A percentile compares a stretch with the other conserved stretches of the same genome.
Evolutionary conservation across 2,888 invertebrate genomes (phyloP).

Genomic region (Erebia palarica): DNA sequence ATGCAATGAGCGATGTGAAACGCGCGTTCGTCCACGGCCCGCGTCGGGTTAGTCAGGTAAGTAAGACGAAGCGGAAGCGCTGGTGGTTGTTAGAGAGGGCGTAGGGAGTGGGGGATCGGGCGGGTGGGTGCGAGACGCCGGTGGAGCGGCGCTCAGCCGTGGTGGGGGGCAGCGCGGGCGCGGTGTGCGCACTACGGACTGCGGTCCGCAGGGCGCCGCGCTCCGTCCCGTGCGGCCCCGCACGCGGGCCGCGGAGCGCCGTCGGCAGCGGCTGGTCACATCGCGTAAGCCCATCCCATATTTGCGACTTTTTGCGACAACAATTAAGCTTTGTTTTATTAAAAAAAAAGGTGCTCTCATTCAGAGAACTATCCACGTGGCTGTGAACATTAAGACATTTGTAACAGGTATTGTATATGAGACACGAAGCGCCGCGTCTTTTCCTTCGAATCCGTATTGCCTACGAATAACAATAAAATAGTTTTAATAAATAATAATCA

Average conservation of each 20-base stretch:
- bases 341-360: slow-evolving; percentile 53
- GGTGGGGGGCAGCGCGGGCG: slow-evolving; percentile 75
- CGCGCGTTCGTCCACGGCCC: slow-evolving; percentile 76
- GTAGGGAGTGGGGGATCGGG: slow-evolving; percentile 40
- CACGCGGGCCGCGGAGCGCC: slow-evolving; percentile 65
- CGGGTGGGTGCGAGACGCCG: slow-evolving; percentile 58
- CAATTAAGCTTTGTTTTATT: slow-evolving; percentile 81
- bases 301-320: slow-evolving; percentile 78
- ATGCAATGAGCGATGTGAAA: slow-evolving; percentile 33
- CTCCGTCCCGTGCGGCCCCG: slow-evolving; percentile 74
- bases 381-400: slow-evolving; percentile 80
- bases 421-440: slow-evolving; percentile 37
- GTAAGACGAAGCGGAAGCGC: slow-evolving; percentile 77
- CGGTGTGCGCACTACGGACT: slow-evolving; percentile 54
- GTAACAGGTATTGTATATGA: slow-evolving; percentile 50
- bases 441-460: slow-evolving; percentile 32
- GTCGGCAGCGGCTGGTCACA: slow-evolving; percentile 86
- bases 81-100: slow-evolving; percentile 40
- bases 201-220: slow-evolving; percentile 63
- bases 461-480: slow-evolving; percentile 16
- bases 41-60: slow-evolving; percentile 74
- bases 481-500: slow-evolving; percentile 1
- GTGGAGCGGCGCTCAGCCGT: slow-evolving; percentile 70
- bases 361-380: slow-evolving; percentile 72
- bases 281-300: slow-evolving; percentile 88